Evolutionary conservation across 2,888 invertebrate species (phyloP).

Genomic region (Pollenia angustigena): DNA sequence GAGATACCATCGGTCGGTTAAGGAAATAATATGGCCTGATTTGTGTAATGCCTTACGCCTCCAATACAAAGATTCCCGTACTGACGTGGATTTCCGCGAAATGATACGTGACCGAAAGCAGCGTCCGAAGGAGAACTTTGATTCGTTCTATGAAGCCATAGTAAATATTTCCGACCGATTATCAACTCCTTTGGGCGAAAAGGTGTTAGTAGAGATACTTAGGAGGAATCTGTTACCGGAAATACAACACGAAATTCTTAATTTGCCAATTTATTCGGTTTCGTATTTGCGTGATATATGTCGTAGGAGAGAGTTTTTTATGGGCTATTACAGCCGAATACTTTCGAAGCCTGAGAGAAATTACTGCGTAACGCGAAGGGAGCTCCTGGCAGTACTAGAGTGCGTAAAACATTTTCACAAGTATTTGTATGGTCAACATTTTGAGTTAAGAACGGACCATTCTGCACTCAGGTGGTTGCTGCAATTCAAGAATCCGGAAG

Average conservation of each 20-base stretch:
- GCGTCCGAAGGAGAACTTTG: constrained; percentile 24
- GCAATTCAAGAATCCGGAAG: too few relatives aligned
- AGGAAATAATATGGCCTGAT: constrained; percentile 32
- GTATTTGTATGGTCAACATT: too few relatives aligned
- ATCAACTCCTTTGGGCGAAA: constrained; percentile 23
- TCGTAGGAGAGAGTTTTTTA: not conserved
- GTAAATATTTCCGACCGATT: constrained; percentile 39
- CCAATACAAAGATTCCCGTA: not conserved
- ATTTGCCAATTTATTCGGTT: too few relatives aligned
- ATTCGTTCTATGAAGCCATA: constrained; percentile 38
- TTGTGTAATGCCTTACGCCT: constrained; percentile 40
- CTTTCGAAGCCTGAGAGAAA: too few relatives aligned
- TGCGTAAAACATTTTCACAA: too few relatives aligned
- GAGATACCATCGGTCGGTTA: constrained; percentile 45
- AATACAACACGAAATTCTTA: too few relatives aligned
- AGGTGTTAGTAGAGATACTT: constrained; percentile 30
- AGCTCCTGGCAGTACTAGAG: too few relatives aligned
- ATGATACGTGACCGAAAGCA: constrained; percentile 39
- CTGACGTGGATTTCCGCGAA: not conserved
- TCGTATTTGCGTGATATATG: constrained; percentile 32
- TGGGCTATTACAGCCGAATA: too few relatives aligned
- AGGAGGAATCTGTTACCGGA: constrained; percentile 55
- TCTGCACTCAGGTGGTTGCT: too few relatives aligned
- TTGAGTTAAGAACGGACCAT: too few relatives aligned
- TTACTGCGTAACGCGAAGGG: too few relatives aligned